These are phyloP conservation scores for Rhyacichthys aspro DNA, from an alignment of 2,797 vertebrate genomes.

Conservation along the genomic window DNA sequence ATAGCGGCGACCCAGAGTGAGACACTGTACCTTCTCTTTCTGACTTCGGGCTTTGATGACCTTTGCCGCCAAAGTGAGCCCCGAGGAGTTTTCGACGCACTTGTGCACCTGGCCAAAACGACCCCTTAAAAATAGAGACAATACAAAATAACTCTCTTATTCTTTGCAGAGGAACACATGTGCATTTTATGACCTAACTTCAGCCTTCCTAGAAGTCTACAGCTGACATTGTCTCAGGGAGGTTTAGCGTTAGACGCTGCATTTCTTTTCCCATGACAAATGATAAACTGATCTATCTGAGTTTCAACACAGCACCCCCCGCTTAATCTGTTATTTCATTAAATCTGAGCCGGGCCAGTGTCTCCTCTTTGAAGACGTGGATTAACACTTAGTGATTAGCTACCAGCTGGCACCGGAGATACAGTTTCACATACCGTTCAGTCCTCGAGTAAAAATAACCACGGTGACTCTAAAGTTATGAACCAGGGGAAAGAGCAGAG, in stretches of 20 bases:
- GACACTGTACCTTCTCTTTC: slow-evolving; percentile 90
- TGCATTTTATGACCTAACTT: slow-evolving; percentile 10
- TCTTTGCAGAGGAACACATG: neutral
- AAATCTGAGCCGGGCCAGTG: slow-evolving; percentile 58
- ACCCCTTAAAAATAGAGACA: slow-evolving; percentile 78
- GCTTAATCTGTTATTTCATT: slow-evolving; percentile 71
- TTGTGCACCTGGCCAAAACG: slow-evolving; percentile 97
- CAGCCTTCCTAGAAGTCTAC: neutral
- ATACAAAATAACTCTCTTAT: neutral
- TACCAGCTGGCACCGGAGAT: slow-evolving; percentile 77
- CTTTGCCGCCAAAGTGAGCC: slow-evolving; percentile 95
- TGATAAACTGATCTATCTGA: slow-evolving; percentile 44
- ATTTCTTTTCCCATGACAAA: slow-evolving; percentile 34
- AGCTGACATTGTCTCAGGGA: slow-evolving; percentile 5
- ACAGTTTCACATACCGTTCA: slow-evolving; percentile 80
- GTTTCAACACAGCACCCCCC: slow-evolving; percentile 36
- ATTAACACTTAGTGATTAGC: slow-evolving; percentile 83
- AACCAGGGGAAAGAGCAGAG: slow-evolving; percentile 35
- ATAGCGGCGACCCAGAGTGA: neutral
- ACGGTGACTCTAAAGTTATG: slow-evolving; percentile 79
- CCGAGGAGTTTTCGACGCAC: slow-evolving; percentile 95
- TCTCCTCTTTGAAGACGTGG: slow-evolving; percentile 77
- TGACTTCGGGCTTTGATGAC: slow-evolving; percentile 89
- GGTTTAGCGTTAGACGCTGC: slow-evolving; percentile 3
- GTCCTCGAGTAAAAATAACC: slow-evolving; percentile 80